These are phyloP conservation scores for Lochmaea crataegi DNA, from an alignment of 2,888 invertebrate genomes.

Conservation along the genomic window DNA sequence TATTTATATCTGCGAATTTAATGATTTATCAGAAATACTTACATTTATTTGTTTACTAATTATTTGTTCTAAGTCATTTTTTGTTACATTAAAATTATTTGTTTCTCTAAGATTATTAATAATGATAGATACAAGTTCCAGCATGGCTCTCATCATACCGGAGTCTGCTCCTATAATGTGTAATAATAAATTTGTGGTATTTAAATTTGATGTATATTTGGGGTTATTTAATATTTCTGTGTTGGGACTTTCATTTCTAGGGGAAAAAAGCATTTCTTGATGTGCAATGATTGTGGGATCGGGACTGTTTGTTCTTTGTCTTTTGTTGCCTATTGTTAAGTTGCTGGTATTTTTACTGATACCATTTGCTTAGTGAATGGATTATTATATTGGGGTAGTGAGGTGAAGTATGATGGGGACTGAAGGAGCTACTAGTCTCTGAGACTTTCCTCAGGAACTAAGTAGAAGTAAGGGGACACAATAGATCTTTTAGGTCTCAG, in stretches of 20 bases:
- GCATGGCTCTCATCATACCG: not conserved
- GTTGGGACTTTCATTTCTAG: not conserved
- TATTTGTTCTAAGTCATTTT: not conserved
- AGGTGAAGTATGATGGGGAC: not conserved
- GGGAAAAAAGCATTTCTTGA: not conserved
- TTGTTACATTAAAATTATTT: not conserved
- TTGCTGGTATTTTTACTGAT: not conserved
- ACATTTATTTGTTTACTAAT: slow-evolving; percentile 4
- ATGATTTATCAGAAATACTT: not conserved
- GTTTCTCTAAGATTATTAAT: not conserved
- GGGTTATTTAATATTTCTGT: not conserved
- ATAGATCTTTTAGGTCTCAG: too few species aligned
- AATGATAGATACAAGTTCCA: not conserved
- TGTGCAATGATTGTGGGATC: slow-evolving; percentile 3
- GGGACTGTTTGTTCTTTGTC: not conserved
- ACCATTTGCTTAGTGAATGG: not conserved
- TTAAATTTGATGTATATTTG: not conserved
- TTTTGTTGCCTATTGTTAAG: not conserved
- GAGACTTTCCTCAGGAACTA: too few species aligned
- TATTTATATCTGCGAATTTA: slow-evolving; percentile 7
- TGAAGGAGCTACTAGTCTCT: too few species aligned
- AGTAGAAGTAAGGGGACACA: too few species aligned
- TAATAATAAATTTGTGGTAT: not conserved
- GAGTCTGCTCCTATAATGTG: not conserved
- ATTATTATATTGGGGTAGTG: not conserved